A percentile compares a stretch with the other conserved stretches of the same genome.
Evolutionary conservation across 2,113 vertebrate genomes (phyloP).

Genomic region (Rhegmatorhina hoffmannsi): DNA sequence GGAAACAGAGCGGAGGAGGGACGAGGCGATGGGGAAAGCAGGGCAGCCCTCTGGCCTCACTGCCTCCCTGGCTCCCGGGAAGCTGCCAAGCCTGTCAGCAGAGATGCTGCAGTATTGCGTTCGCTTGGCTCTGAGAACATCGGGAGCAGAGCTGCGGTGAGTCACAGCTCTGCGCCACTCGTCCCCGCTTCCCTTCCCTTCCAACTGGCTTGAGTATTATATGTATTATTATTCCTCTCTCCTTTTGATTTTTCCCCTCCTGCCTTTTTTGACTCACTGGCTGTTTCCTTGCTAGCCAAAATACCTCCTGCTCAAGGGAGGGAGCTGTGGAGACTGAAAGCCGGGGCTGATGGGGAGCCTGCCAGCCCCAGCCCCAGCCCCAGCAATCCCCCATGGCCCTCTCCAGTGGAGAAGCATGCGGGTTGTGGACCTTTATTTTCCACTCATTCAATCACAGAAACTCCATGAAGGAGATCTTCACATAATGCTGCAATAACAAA

Average conservation of each 20-base stretch:
- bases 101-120: background rate
- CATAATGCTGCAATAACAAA: background rate
- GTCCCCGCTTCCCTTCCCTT: background rate
- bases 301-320: background rate
- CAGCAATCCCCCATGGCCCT: background rate
- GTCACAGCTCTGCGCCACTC: conserved; percentile 39
- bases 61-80: background rate
- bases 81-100: background rate
- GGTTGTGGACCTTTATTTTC: background rate
- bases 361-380: background rate
- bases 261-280: background rate
- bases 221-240: background rate
- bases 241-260: background rate
- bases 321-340: rapidly evolving
- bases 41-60: background rate
- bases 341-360: rapidly evolving
- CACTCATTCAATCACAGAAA: background rate
- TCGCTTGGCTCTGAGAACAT: background rate
- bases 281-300: background rate
- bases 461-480: background rate
- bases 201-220: background rate
- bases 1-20: background rate
- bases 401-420: background rate
- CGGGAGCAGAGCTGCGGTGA: background rate
- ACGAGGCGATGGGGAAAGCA: background rate